phyloP scores from a whole-genome alignment of 2,113 vertebrate genomes.

The Dicentrarchus labrax region DNA sequence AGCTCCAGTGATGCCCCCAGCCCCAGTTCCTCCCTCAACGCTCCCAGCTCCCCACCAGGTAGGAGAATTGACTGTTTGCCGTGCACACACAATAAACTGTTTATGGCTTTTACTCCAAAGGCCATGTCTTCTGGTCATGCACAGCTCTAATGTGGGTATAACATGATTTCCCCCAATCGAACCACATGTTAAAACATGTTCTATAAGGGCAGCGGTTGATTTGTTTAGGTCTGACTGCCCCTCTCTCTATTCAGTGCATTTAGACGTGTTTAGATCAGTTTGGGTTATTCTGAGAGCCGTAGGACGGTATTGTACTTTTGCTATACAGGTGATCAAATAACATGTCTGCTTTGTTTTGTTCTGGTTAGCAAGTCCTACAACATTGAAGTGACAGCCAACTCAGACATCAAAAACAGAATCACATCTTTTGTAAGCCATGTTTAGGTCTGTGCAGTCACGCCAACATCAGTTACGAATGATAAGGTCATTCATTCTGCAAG shows the following conservation, averaged over 20 bases:
- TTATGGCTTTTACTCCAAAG: not conserved
- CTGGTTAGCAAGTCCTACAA: not conserved
- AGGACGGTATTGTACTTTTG: not conserved
- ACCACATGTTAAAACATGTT: not conserved
- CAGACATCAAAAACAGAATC: not conserved
- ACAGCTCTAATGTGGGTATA: not conserved
- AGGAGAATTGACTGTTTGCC: slow-evolving; percentile 6
- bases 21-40: slow-evolving; percentile 84
- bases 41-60: slow-evolving; percentile 92
- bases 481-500: not conserved
- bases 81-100: no score
- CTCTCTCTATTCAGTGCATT: not conserved
- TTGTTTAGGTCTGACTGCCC: not conserved
- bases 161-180: not conserved
- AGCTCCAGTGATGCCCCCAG: slow-evolving; percentile 85
- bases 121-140: not conserved
- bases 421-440: slow-evolving; percentile 7
- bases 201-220: not conserved
- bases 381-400: not conserved
- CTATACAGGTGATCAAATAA: not conserved
- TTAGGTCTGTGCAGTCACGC: not conserved
- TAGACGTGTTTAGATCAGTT: not conserved
- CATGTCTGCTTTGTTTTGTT: slow-evolving; percentile 32
- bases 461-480: not conserved
- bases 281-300: not conserved